Conservation (phyloP, 2,888 invertebrate genomes). For the Pseudanteris insignis region DNA sequence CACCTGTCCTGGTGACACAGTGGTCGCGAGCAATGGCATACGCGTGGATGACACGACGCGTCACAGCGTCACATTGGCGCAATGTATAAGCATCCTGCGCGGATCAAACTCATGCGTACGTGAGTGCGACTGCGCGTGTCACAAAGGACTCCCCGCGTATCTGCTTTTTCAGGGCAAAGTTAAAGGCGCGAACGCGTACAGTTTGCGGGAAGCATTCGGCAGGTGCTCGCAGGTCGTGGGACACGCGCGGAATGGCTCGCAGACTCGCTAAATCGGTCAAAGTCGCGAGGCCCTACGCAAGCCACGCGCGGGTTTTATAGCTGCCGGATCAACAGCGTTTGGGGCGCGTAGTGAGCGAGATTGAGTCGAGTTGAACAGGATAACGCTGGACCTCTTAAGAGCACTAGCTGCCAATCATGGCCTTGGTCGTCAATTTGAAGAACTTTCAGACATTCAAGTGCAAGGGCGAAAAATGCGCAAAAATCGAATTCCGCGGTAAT, state of each 20-base stretch:
- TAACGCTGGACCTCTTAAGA: background rate
- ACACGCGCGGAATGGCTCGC: constrained; percentile 11
- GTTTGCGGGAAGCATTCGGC: constrained; percentile 45
- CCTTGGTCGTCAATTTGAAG: constrained; percentile 74
- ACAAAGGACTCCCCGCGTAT: constrained; percentile 30
- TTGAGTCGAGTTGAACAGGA: background rate
- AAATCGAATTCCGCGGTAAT: constrained; percentile 80
- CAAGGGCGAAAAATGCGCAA: constrained; percentile 75
- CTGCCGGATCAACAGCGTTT: constrained; percentile 3
- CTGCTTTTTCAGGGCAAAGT: constrained; percentile 43
- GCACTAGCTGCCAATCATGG: constrained; percentile 71
- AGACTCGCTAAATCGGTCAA: constrained; percentile 11
- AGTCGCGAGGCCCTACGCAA: no score
- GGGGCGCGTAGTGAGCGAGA: constrained; percentile 2
- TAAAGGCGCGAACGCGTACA: constrained; percentile 54
- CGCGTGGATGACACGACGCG: constrained; percentile 25
- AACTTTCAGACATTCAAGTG: constrained; percentile 76
- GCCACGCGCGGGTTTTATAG: constrained; percentile 1
- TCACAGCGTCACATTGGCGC: constrained; percentile 32
- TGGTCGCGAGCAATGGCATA: constrained; percentile 16
- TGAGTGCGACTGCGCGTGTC: constrained; percentile 41
- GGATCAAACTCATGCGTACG: constrained; percentile 40
- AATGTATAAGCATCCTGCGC: constrained; percentile 22
- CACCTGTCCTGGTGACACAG: no score
- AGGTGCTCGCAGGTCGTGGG: no score